phyloP scores from a whole-genome alignment of 2,888 invertebrate species.

The Asteroscopus sphinx region DNA sequence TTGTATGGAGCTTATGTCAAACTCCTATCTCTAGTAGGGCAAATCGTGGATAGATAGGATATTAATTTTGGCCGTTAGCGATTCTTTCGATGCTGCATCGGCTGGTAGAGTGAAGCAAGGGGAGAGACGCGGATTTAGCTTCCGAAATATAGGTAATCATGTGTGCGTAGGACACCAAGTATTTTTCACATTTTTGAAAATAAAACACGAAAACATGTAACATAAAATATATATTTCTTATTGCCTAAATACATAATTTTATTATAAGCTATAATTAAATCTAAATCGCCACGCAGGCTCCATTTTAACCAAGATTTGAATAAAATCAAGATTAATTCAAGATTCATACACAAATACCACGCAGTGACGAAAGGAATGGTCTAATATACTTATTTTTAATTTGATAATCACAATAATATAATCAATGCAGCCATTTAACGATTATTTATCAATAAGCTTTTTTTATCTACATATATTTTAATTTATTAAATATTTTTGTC shows the following conservation, averaged over 20 bases:
- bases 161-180: too few relatives aligned
- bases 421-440: constrained; percentile 23
- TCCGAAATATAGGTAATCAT: too few relatives aligned
- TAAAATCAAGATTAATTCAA: constrained; percentile 1
- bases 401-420: constrained; percentile 25
- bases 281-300: constrained; percentile 50
- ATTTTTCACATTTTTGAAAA: constrained; percentile 32
- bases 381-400: constrained; percentile 21
- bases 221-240: constrained; percentile 77
- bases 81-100: too few relatives aligned
- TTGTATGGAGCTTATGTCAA: too few relatives aligned
- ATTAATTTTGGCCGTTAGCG: too few relatives aligned
- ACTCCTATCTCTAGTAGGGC: too few relatives aligned
- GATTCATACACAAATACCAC: constrained; percentile 23
- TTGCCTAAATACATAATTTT: constrained; percentile 64
- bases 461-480: constrained; percentile 35
- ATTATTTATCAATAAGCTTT: constrained; percentile 27
- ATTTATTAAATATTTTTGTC: constrained; percentile 1
- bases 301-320: constrained; percentile 25
- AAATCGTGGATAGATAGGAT: too few relatives aligned
- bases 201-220: constrained; percentile 56
- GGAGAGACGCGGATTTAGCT: too few relatives aligned
- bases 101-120: too few relatives aligned
- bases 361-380: constrained; percentile 41
- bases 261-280: constrained; percentile 48